Evolutionary conservation across 2,888 invertebrate species (phyloP).

Genomic region (Lithophane socia): DNA sequence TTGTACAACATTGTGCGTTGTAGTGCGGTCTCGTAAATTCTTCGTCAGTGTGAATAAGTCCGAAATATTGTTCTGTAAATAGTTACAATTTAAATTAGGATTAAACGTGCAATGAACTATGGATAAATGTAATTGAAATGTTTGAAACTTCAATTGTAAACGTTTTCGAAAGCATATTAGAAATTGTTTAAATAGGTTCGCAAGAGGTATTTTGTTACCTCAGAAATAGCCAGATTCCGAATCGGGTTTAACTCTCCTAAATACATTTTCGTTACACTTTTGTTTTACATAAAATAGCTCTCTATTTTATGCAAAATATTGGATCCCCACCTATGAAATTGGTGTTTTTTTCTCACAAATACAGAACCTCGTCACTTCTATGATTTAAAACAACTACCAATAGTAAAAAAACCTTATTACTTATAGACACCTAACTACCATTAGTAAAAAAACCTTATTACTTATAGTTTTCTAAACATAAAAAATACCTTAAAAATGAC

Average conservation of each 20-base stretch:
- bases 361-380: too few species aligned
- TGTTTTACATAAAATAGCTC: slow-evolving; percentile 5
- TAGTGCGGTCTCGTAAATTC: slow-evolving; percentile 55
- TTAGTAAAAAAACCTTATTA: too few species aligned
- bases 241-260: not conserved
- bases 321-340: too few species aligned
- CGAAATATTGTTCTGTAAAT: slow-evolving; percentile 46
- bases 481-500: too few species aligned
- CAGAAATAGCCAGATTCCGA: not conserved
- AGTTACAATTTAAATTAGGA: slow-evolving; percentile 40
- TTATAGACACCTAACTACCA: too few species aligned
- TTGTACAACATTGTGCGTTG: slow-evolving; percentile 45
- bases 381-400: too few species aligned
- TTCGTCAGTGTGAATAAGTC: slow-evolving; percentile 38
- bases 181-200: slow-evolving; percentile 16
- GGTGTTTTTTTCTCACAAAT: too few species aligned
- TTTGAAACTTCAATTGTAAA: slow-evolving; percentile 17
- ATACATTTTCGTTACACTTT: not conserved
- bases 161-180: slow-evolving; percentile 7
- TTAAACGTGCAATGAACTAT: slow-evolving; percentile 19
- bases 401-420: too few species aligned
- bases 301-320: not conserved
- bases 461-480: too few species aligned
- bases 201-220: slow-evolving; percentile 11
- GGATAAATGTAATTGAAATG: slow-evolving; percentile 22